These are phyloP conservation scores for Drosophila tristis DNA, from an alignment of 1,140 invertebrate genomes.

Conservation along the genomic window DNA sequence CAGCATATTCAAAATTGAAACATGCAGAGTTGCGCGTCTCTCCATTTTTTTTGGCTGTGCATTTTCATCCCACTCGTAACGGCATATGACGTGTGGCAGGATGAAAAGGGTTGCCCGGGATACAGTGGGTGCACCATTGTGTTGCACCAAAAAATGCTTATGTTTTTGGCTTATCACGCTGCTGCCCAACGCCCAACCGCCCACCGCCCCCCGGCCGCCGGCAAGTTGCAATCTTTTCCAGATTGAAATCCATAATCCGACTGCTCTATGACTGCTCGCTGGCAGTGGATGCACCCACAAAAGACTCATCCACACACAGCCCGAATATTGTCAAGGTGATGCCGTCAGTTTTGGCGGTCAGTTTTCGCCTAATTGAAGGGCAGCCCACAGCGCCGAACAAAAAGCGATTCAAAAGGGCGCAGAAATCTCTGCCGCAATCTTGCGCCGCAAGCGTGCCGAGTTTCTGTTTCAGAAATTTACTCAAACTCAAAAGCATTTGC, in stretches of 20 bases:
- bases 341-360: conserved; percentile 63
- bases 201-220: not conserved
- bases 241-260: conserved; percentile 47
- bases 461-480: conserved; percentile 41
- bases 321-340: conserved; percentile 37
- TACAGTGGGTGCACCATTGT: conserved; percentile 45
- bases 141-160: conserved; percentile 72
- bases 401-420: conserved; percentile 31
- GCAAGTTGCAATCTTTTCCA: conserved; percentile 47
- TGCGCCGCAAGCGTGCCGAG: conserved; percentile 39
- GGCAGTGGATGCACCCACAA: not conserved
- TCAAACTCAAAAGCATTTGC: conserved; percentile 74
- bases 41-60: conserved; percentile 26
- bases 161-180: conserved; percentile 52
- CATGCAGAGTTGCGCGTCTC: conserved; percentile 48
- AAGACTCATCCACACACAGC: not conserved
- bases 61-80: conserved; percentile 17
- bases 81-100: conserved; percentile 27
- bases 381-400: conserved; percentile 1
- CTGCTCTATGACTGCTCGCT: conserved; percentile 1
- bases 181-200: not conserved
- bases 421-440: conserved; percentile 28
- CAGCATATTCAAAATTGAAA: conserved; percentile 71
- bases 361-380: conserved; percentile 70
- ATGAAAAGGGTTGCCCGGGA: not conserved